Percentiles rank a stretch among this genome's conserved stretches.
These are phyloP conservation scores for Drosophila paracracens DNA, from an alignment of 2,888 invertebrate species.

Conservation along the genomic window DNA sequence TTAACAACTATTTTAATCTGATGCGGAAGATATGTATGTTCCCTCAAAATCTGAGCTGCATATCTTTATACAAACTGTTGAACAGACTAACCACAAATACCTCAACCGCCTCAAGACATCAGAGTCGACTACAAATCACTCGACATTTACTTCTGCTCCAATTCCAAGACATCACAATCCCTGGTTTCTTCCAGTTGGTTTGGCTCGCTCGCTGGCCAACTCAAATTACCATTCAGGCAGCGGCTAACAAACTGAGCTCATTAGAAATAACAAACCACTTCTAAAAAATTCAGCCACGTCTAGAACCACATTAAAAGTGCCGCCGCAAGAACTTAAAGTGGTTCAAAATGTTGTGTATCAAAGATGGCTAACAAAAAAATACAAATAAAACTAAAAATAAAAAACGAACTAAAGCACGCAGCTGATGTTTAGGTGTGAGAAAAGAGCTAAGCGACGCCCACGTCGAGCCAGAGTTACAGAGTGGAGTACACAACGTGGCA, in stretches of 20 bases:
- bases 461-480: background rate
- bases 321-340: slow-evolving; percentile 34
- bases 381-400: background rate
- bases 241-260: slow-evolving; percentile 51
- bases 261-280: slow-evolving; percentile 47
- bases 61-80: background rate
- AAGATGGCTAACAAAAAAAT: slow-evolving; percentile 1
- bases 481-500: slow-evolving; percentile 2
- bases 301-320: slow-evolving; percentile 35
- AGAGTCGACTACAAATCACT: slow-evolving; percentile 34
- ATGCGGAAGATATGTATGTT: background rate
- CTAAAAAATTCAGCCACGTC: slow-evolving; percentile 29
- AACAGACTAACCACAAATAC: background rate
- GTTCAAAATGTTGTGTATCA: slow-evolving; percentile 38
- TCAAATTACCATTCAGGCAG: slow-evolving; percentile 66
- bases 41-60: background rate
- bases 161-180: slow-evolving; percentile 30
- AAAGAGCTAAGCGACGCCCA: slow-evolving; percentile 36
- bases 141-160: slow-evolving; percentile 55
- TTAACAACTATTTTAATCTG: background rate
- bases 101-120: background rate
- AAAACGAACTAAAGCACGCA: slow-evolving; percentile 19
- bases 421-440: slow-evolving; percentile 54
- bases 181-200: slow-evolving; percentile 29
- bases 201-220: slow-evolving; percentile 18